These are phyloP conservation scores for Meleagris gallopavo DNA, from an alignment of 2,113 vertebrate species.

Conservation along the genomic window DNA sequence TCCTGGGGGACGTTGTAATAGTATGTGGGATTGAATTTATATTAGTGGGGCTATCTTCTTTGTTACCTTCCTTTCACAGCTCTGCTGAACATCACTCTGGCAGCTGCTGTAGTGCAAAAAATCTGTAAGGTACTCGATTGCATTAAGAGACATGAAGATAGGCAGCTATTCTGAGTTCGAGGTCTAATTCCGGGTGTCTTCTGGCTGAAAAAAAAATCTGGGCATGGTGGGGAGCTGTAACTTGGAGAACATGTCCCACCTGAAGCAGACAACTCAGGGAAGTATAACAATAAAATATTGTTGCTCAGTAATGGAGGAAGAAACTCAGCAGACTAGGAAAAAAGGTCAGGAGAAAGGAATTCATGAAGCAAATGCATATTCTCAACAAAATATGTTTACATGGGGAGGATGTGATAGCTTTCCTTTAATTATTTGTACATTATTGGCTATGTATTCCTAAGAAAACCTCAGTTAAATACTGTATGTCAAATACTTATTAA, in stretches of 20 bases:
- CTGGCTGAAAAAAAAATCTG: background rate
- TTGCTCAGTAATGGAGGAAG: background rate
- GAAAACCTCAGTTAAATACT: background rate
- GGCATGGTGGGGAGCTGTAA: background rate
- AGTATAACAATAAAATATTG: background rate
- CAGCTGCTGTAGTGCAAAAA: background rate
- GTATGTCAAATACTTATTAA: background rate
- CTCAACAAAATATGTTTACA: background rate
- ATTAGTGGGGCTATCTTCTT: background rate
- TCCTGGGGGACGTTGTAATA: background rate
- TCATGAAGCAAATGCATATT: background rate
- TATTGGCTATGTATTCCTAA: background rate
- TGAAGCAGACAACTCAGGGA: background rate
- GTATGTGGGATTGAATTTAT: background rate
- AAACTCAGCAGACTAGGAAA: background rate
- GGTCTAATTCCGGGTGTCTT: background rate
- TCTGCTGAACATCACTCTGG: background rate
- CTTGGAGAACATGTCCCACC: background rate
- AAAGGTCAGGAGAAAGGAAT: background rate
- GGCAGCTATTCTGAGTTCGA: background rate
- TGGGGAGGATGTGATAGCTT: background rate
- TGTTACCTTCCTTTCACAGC: background rate
- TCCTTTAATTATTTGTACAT: background rate
- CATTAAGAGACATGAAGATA: background rate
- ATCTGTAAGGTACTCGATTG: background rate